Evolutionary conservation across 2,888 invertebrate genomes (phyloP), one percentile per base, ranked within the genome.

Genomic region (Polydesmus complanatus): DNA sequence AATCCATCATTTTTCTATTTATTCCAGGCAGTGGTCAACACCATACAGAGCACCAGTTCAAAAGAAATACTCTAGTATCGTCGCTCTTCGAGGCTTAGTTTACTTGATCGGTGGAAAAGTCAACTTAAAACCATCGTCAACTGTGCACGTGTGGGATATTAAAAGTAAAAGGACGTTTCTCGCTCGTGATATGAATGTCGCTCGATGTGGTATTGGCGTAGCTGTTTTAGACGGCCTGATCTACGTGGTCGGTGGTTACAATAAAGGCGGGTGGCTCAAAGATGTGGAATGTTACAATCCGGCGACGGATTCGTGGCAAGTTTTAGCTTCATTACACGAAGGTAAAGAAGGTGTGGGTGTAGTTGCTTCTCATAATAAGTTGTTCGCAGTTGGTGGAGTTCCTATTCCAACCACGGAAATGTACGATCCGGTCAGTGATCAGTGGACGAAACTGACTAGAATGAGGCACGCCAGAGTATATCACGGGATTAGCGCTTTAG

Each of bases 311-410:
- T 25, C 60, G 23, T 63, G 63, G 63, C 51, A 63, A 18, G 22
- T 47, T 19, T 50, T 61, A 52, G 57, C 63, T 3, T 27, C 63
- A 5, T 47, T 63, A 3, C 51, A 48, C 47, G 63, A 62, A 47
- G 59, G 62, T n/a, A 61, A 62, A 26, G 62, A 63, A 48, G 63
- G 62, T 18, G 62, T 62, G 3, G 59, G 58, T 2, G 63, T 62
- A n/a, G 58, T 53, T 14, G 54, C 48, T 14, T 47, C 25, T 1
- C 23, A 48, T 23, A 61, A 54, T 18, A 50, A 58, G 3, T 3
- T 63, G 19, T 61, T 56, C 47, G 63, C 59, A 3, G 56, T 63
- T 18, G 63, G 63, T 21, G 63, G 63, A 2, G 58, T 63, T n/a
- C 60, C 60, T 8, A 56, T 60, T n/a, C 60, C 60, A 23, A 59